phyloP scores from a whole-genome alignment of 2,797 vertebrate species.

The Smutsia temminckii region DNA sequence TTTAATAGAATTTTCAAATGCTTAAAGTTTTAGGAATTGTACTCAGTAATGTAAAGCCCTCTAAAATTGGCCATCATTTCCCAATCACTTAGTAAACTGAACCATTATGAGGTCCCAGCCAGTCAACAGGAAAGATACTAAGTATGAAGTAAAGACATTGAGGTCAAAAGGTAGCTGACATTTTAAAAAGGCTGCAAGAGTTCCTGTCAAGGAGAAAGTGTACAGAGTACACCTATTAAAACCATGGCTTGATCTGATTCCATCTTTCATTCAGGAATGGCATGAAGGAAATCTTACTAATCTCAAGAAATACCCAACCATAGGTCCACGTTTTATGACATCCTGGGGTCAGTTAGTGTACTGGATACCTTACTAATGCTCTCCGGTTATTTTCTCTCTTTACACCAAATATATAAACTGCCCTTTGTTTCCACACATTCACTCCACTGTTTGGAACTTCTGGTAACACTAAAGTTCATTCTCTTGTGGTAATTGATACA shows the following conservation, averaged over 20 bases:
- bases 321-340: constrained; percentile 56
- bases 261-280: constrained; percentile 49
- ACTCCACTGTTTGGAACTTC: constrained; percentile 51
- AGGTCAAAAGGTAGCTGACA: background rate
- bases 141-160: background rate
- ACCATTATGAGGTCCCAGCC: background rate
- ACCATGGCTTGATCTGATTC: constrained; percentile 61
- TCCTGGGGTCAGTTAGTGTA: background rate
- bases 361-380: constrained; percentile 6
- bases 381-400: constrained; percentile 24
- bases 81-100: background rate
- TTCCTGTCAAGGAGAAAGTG: background rate
- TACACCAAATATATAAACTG: constrained; percentile 7
- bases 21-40: background rate
- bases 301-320: constrained; percentile 35
- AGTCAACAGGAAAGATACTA: background rate
- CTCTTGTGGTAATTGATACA: constrained; percentile 55
- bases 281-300: constrained; percentile 61
- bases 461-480: constrained; percentile 54
- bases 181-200: background rate
- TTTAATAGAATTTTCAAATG: background rate
- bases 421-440: constrained; percentile 65
- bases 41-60: background rate
- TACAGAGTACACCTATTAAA: constrained; percentile 37
- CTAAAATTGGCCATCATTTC: background rate